Evolutionary conservation across 2,888 invertebrate genomes (phyloP).

Genomic region (Tenthredo notha): DNA sequence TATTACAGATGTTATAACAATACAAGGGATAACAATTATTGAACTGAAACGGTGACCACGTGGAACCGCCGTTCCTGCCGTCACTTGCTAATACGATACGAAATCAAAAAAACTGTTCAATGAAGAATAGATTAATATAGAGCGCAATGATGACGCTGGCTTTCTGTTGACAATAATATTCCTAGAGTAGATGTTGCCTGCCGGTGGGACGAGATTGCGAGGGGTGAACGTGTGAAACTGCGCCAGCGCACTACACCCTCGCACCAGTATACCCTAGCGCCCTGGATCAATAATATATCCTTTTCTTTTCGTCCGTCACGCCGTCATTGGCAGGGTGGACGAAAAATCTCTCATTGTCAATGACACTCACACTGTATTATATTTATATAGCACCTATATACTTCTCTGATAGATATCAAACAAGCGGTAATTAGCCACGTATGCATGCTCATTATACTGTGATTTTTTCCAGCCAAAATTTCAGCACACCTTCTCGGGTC

Average conservation of each 20-base stretch:
- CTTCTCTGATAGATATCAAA: no score
- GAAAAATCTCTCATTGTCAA: background rate
- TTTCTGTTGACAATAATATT: conserved; percentile 24
- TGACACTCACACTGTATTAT: background rate
- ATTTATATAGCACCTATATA: background rate
- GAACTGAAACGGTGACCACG: background rate
- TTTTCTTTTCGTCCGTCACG: background rate
- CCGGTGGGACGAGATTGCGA: conserved; percentile 6
- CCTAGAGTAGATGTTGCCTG: background rate
- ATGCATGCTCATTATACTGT: no score
- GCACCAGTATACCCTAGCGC: conserved; percentile 66
- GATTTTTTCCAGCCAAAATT: no score
- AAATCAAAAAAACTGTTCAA: background rate
- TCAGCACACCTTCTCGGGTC: no score
- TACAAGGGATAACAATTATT: background rate
- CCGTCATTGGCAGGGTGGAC: background rate
- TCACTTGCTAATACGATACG: background rate
- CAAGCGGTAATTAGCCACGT: no score
- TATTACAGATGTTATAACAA: conserved; percentile 8
- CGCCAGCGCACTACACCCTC: conserved; percentile 50
- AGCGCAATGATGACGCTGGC: background rate
- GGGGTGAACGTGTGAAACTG: conserved; percentile 34
- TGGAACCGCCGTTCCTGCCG: background rate
- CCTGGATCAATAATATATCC: conserved; percentile 53
- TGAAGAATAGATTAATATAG: background rate